Evolutionary conservation across 2,888 invertebrate species (phyloP), one percentile per base, ranked within the genome.

Genomic region (Nasonia oneida): DNA sequence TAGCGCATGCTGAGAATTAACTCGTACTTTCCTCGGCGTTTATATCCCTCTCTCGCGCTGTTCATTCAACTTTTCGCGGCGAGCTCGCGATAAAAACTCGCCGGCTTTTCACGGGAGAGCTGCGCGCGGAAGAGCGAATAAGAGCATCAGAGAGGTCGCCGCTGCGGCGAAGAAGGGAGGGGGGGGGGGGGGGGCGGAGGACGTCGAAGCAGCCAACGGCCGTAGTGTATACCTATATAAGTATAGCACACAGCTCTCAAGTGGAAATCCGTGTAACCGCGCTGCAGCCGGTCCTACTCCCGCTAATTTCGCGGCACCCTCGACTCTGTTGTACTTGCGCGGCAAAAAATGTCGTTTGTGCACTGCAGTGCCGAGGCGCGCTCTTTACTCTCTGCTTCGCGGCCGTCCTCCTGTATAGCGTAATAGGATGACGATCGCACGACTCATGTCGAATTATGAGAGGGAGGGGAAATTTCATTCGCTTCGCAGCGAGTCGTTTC

Each of bases 1-100:
- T 39, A 47, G 71, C 18, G n/a, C 18, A 61, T n/a, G 23, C 8
- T 6, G n/a, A 81, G 73, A 81, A 81, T 18, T 42, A 81, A 53
- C 80, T 71, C 53, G 29, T 33, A 4, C 53, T 64, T n/a, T 47
- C 5, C 61, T 14, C 64, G 18, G 42, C 42, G 29, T 74, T 81
- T 73, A 73, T 73, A 74, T 39, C 61, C 29, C 50, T 14, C 57
- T 29, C 50, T 14, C 39, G 18, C 73, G 15, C 57, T 81, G 64
- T 47, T 79, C 75, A 81, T 81, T 64, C 74, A 75, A 75, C 81
- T 81, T 81, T 81, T 81, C 74, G 81, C 81, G 81, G 57, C 6
- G 57, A 61, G n/a, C 81, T 75, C 47, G 33, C 29, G 81, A 75
- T 74, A 64, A 81, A 81, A 75, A 75, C 42, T 64, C n/a, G 37